These are phyloP conservation scores for Eurypyga helias DNA, from an alignment of 2,113 vertebrate genomes.

Conservation along the genomic window DNA sequence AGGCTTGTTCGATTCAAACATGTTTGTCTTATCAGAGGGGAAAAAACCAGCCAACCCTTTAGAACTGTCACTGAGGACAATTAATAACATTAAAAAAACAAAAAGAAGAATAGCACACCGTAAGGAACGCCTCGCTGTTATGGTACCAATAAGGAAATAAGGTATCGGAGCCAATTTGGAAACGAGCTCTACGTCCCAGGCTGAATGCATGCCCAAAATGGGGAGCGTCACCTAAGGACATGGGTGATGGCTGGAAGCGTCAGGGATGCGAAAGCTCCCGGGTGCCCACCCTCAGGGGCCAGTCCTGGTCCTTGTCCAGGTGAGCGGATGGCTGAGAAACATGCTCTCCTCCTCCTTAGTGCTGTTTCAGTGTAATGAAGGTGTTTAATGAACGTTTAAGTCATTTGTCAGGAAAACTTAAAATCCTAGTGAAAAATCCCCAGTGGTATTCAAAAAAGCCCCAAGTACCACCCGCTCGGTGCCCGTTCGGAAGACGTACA, in stretches of 20 bases:
- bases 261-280: neutral
- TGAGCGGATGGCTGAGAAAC: neutral
- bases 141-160: neutral
- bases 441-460: neutral
- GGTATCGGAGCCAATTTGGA: neutral
- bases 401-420: neutral
- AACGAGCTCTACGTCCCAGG: neutral
- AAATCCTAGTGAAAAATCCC: neutral
- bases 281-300: rapidly evolving
- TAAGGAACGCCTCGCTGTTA: neutral
- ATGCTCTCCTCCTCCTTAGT: neutral
- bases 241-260: neutral
- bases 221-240: rapidly evolving
- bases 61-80: constrained; percentile 48
- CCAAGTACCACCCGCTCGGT: neutral
- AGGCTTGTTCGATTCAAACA: constrained; percentile 62
- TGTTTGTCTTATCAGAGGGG: constrained; percentile 33
- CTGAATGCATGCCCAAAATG: neutral
- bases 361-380: neutral
- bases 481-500: neutral
- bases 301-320: neutral
- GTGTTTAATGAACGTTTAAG: neutral
- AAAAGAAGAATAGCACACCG: neutral
- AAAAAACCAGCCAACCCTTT: constrained; percentile 24
- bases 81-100: neutral